phyloP scores from a whole-genome alignment of 2,113 vertebrate species.

The Oenanthe melanoleuca region DNA sequence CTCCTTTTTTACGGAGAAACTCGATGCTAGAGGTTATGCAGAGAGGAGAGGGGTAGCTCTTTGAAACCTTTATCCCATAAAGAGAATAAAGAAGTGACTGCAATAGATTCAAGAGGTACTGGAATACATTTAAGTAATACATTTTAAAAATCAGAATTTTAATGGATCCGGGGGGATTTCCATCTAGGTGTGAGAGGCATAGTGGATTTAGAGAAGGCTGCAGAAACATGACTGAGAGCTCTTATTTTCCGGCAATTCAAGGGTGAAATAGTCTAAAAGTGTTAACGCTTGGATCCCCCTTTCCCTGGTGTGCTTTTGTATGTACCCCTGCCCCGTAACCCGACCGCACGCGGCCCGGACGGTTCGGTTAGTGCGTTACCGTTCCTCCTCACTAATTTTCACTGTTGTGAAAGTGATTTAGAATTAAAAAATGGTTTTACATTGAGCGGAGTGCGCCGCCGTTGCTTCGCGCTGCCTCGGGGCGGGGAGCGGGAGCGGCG shows the following conservation, averaged over 20 bases:
- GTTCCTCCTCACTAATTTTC: slow-evolving; percentile 75
- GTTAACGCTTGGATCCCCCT: neutral
- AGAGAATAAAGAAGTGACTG: neutral
- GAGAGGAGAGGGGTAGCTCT: neutral
- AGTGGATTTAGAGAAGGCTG: neutral
- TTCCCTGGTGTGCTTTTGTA: slow-evolving; percentile 42
- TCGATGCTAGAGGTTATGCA: neutral
- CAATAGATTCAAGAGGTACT: neutral
- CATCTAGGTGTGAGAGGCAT: neutral
- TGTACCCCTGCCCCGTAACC: neutral
- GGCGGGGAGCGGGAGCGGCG: neutral
- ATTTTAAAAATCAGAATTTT: neutral
- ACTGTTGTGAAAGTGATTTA: slow-evolving; percentile 82
- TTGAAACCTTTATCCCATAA: neutral
- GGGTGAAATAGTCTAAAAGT: neutral
- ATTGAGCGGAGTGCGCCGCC: slow-evolving; percentile 9
- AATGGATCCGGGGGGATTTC: neutral
- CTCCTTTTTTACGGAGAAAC: neutral
- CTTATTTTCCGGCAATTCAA: neutral
- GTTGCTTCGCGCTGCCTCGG: neutral
- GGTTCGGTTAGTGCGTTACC: slow-evolving; percentile 44
- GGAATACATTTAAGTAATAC: neutral
- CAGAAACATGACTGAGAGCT: neutral
- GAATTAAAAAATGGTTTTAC: slow-evolving; percentile 81
- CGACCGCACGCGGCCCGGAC: slow-evolving; percentile 9